Base-by-base conservation (phyloP, 2,797 vertebrate genomes). In the Erethizon dorsatum region DNA sequence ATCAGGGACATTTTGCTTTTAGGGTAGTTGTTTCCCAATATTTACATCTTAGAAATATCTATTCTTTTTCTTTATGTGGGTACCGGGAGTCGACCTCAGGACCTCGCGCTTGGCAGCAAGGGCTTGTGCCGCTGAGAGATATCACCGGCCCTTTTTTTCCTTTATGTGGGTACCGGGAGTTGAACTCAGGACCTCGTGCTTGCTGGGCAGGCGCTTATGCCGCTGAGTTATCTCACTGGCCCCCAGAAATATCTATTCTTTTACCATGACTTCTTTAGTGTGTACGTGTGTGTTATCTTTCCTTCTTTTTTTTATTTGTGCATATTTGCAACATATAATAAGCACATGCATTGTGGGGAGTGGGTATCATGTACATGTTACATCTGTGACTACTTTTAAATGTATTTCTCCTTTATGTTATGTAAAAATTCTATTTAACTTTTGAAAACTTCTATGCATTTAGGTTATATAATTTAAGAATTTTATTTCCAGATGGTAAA, bases 41-140 rank as follows among this genome's bases (percentile, higher is more conserved):
- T 56, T 82, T 33, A 63, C 20, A 12, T n/a, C 50, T 94, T 80
- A 77, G 15, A 85, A 94, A 91, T 50, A 93, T 73, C 54, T 88
- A 56, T 78, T 84, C 50, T 41, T n/a, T 69, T 75, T 54, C 37
- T 41, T 41, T 41, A 41, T 41, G 37, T 41, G 37, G 37, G 37
- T 41, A 41, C 37, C 37, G 37, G 37, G 37, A 41, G 37, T 41
- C 37, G 37, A 41, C 37, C 37, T 41, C 37, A 41, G 37, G 37
- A 41, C 37, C 37, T 41, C 37, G 37, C 2, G 37, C 37, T 41
- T 41, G 37, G 37, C 37, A 41, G 37, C 37, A 41, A 41, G 37
- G 37, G 37, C 37, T 41, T 41, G 37, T 41, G 37, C 37, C 2
- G 37, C 37, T 41, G 37, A 41, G 37, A 2, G 37, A 41, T 41